phyloP scores from a whole-genome alignment of 2,888 invertebrate species.

The Cybosia mesomella region DNA sequence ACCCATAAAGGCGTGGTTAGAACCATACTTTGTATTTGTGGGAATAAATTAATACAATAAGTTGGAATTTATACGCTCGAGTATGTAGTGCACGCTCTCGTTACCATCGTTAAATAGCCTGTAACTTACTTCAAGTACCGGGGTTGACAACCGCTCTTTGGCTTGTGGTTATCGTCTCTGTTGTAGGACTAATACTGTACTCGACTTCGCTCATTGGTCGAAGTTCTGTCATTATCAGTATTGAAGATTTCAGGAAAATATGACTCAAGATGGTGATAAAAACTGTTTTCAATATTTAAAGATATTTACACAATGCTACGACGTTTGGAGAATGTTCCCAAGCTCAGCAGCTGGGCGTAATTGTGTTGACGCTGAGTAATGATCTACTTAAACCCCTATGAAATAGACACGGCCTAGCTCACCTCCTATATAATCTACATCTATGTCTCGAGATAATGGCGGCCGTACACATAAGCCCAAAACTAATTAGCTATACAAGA shows the following conservation, averaged over 20 bases:
- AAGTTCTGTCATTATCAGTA: too few relatives aligned
- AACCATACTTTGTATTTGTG: slow-evolving; percentile 6
- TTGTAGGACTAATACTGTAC: neutral
- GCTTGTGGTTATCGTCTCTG: neutral
- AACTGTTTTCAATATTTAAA: neutral
- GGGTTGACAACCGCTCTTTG: too few relatives aligned
- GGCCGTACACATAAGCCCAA: slow-evolving; percentile 9
- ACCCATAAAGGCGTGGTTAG: slow-evolving; percentile 7
- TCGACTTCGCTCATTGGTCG: neutral
- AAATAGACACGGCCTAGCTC: neutral
- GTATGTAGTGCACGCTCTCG: neutral
- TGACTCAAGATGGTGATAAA: neutral
- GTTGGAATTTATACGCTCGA: neutral
- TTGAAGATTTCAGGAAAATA: neutral
- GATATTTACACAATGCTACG: neutral
- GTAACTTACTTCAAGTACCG: neutral
- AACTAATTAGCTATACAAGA: slow-evolving; percentile 21
- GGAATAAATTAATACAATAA: slow-evolving; percentile 9
- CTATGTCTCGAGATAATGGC: slow-evolving; percentile 11
- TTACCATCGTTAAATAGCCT: neutral
- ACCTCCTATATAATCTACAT: slow-evolving; percentile 1
- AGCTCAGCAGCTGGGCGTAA: too few relatives aligned
- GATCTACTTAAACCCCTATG: neutral
- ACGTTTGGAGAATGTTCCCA: too few relatives aligned
- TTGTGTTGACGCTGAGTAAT: neutral